phyloP scores from a whole-genome alignment of 2,797 vertebrate species.

The Brachymystax lenok region DNA sequence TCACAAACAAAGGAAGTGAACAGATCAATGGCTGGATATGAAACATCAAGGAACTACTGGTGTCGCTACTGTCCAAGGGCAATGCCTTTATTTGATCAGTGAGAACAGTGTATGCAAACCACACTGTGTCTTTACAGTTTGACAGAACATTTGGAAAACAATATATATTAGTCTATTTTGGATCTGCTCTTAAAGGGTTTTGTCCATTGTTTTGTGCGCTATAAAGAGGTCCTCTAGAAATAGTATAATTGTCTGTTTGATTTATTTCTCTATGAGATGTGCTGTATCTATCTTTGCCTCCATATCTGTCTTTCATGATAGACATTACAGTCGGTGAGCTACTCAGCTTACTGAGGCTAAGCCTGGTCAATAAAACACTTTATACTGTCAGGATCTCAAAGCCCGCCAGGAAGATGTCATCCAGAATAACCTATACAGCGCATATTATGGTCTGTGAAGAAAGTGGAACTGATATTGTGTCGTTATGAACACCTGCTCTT shows the following conservation, averaged over 20 bases:
- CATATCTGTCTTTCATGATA: neutral
- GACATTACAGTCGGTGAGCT: neutral
- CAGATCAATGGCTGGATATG: neutral
- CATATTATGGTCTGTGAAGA: neutral
- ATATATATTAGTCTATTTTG: too few relatives aligned
- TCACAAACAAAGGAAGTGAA: neutral
- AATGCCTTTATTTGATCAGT: neutral
- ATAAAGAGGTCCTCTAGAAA: too few relatives aligned
- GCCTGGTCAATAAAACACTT: neutral
- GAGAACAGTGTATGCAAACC: too few relatives aligned
- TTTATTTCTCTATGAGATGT: neutral
- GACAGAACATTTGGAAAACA: too few relatives aligned
- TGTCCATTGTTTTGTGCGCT: too few relatives aligned
- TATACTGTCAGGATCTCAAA: neutral
- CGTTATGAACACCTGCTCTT: neutral
- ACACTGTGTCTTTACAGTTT: neutral
- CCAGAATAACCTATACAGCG: neutral
- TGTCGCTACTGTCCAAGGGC: neutral
- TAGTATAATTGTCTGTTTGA: too few relatives aligned
- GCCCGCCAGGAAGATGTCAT: too few relatives aligned
- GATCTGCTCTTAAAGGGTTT: too few relatives aligned
- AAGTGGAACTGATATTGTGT: neutral
- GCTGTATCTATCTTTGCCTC: neutral
- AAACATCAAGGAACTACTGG: neutral
- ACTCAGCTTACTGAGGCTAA: neutral